Conservation (phyloP, 92 coral and sea anemone genomes). For the Porites cylindrica region DNA sequence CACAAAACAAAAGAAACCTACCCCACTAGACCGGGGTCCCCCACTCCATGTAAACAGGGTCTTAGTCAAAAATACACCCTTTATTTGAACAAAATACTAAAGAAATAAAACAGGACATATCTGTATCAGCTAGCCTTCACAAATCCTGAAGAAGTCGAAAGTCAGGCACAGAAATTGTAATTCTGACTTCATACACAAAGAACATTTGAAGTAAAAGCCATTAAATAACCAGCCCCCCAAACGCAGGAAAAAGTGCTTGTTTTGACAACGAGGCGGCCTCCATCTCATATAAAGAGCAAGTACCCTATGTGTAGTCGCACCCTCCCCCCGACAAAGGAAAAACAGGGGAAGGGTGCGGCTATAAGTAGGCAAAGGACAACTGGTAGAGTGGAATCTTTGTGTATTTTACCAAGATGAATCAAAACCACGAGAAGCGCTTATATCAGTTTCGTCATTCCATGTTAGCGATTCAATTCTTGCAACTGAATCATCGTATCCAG, state of each 20-base stretch:
- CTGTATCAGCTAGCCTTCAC: too few species aligned
- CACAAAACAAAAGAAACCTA: too few species aligned
- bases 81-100: too few species aligned
- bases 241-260: constrained; percentile 1
- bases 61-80: too few species aligned
- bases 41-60: too few species aligned
- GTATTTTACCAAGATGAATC: constrained; percentile 39
- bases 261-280: background rate
- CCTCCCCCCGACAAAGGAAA: too few species aligned
- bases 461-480: constrained; percentile 36
- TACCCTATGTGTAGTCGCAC: background rate
- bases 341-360: too few species aligned
- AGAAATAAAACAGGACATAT: too few species aligned
- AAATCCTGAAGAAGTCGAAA: too few species aligned
- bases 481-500: constrained; percentile 16
- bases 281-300: background rate
- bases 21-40: too few species aligned
- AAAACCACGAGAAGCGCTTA: constrained; percentile 11
- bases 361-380: too few species aligned
- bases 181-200: constrained; percentile 45
- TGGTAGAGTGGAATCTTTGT: constrained; percentile 34
- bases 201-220: constrained; percentile 23
- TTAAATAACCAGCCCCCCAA: background rate
- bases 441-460: constrained; percentile 35
- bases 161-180: constrained; percentile 40